Evolutionary conservation across 2,113 vertebrate genomes (phyloP).

Genomic region (Pionites leucogaster): DNA sequence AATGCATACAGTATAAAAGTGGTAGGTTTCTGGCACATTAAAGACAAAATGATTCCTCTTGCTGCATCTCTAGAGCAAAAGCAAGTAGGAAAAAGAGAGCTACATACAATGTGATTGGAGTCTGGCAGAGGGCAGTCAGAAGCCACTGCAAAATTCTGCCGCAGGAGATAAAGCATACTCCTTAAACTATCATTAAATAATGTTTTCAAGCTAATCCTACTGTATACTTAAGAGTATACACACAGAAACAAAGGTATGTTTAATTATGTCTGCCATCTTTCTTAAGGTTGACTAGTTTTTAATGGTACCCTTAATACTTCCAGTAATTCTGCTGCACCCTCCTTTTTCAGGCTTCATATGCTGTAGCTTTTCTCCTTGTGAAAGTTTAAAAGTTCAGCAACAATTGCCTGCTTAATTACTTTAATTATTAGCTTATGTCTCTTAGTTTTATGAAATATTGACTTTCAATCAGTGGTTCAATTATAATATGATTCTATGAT

Average conservation of each 20-base stretch:
- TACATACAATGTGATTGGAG: background rate
- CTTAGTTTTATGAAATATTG: conserved; percentile 24
- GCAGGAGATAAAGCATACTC: background rate
- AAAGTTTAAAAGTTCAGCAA: conserved; percentile 42
- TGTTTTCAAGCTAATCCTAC: background rate
- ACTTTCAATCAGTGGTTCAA: conserved; percentile 19
- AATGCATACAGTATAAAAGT: background rate
- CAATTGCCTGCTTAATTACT: conserved; percentile 1
- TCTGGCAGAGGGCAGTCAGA: background rate
- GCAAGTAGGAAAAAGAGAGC: background rate
- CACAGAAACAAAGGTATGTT: background rate
- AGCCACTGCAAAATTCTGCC: background rate
- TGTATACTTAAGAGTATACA: background rate
- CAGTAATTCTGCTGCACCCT: conserved; percentile 15
- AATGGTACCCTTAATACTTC: conserved; percentile 34
- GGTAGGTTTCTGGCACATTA: background rate
- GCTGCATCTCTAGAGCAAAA: background rate
- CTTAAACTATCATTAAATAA: conserved; percentile 2
- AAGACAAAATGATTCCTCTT: conserved; percentile 4
- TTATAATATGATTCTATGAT: background rate
- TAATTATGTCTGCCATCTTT: conserved; percentile 25
- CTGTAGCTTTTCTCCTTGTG: background rate
- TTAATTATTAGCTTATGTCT: conserved; percentile 23
- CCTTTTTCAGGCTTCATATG: background rate
- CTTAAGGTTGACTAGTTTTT: background rate